Conservation (phyloP, 2,797 vertebrate species). For the Pachyuromys duprasi region DNA sequence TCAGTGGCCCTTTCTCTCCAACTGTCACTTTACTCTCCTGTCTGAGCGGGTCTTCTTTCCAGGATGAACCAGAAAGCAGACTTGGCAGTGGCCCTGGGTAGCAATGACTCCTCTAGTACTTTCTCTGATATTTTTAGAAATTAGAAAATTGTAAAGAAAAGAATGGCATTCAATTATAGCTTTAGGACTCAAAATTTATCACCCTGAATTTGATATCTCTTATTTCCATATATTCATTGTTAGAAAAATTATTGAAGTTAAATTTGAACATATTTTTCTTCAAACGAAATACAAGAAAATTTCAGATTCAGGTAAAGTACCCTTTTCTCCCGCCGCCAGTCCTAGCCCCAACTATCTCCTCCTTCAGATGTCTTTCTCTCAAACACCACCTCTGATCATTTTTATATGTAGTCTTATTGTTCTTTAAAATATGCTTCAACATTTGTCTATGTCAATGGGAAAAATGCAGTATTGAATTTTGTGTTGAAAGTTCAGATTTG, state of each 20-base stretch:
- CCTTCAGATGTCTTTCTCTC: constrained; percentile 20
- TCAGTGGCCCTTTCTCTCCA: too few species aligned
- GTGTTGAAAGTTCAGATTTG: constrained; percentile 52
- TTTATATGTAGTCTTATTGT: not conserved
- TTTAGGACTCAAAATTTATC: not conserved
- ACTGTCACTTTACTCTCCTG: not conserved
- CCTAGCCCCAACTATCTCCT: not conserved
- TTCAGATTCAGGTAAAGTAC: not conserved
- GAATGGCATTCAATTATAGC: not conserved
- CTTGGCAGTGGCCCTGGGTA: not conserved
- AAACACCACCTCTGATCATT: not conserved
- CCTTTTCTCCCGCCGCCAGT: not conserved
- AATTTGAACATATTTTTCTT: not conserved
- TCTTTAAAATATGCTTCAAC: constrained; percentile 43
- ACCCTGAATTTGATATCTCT: not conserved
- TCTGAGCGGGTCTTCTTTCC: not conserved
- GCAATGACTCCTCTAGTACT: not conserved
- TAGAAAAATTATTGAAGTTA: constrained; percentile 28
- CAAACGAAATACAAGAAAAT: constrained; percentile 7
- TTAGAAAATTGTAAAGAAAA: not conserved
- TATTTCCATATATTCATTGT: not conserved
- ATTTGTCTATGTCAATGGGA: constrained; percentile 13
- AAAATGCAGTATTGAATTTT: constrained; percentile 42
- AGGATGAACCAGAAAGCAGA: not conserved
- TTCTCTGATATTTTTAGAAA: not conserved